These are phyloP conservation scores for Ptyas mucosa DNA, from an alignment of 2,113 vertebrate genomes.

Conservation along the genomic window DNA sequence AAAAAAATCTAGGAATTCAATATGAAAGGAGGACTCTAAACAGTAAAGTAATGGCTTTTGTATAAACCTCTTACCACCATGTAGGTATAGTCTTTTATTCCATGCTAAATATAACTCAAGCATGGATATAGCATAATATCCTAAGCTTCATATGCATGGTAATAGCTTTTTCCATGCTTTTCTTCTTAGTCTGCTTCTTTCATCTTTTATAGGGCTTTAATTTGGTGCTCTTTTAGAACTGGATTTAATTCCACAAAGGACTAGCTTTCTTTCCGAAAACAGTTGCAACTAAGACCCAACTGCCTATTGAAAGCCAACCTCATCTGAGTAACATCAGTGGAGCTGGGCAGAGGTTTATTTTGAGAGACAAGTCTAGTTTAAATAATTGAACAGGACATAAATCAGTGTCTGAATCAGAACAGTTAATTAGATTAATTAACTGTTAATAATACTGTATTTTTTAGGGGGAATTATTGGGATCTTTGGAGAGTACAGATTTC, in stretches of 20 bases:
- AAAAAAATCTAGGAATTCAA: neutral
- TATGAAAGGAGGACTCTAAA: neutral
- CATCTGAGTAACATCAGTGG: neutral
- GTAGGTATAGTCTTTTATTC: neutral
- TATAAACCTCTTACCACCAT: neutral
- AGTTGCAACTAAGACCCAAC: neutral
- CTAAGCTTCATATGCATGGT: neutral
- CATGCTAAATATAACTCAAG: neutral
- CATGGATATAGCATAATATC: neutral
- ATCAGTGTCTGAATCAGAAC: neutral
- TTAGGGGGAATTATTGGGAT: neutral
- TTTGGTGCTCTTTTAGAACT: slow-evolving; percentile 20
- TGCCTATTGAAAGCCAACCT: neutral
- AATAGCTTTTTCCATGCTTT: neutral
- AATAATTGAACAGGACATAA: neutral
- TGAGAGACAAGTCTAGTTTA: neutral
- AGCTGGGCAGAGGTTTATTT: neutral
- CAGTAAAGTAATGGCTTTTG: neutral
- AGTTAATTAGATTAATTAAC: neutral
- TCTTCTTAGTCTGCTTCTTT: neutral
- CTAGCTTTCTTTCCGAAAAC: neutral
- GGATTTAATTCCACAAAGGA: slow-evolving; percentile 1
- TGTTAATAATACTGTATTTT: neutral
- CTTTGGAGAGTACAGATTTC: neutral
- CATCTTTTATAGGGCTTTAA: slow-evolving; percentile 13